phyloP scores from a whole-genome alignment of 2,113 vertebrate genomes.

The Trachemys scripta region DNA sequence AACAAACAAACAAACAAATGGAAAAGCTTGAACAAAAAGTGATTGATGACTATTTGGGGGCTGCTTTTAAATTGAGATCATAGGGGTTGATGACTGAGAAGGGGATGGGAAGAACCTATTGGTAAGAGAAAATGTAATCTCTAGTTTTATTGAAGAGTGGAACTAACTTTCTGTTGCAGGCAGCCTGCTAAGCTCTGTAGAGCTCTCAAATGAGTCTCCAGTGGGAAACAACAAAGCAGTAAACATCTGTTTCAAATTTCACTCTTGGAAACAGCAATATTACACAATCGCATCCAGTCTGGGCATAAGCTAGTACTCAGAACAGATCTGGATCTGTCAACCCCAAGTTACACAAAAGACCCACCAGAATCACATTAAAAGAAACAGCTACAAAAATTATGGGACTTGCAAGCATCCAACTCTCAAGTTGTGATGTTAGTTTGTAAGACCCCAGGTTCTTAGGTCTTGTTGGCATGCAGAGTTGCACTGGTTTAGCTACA shows the following conservation, averaged over 20 bases:
- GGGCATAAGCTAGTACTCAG: neutral
- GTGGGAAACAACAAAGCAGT: neutral
- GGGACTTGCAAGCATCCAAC: neutral
- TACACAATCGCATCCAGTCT: neutral
- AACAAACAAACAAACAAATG: neutral
- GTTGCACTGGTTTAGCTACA: neutral
- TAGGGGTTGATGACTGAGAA: neutral
- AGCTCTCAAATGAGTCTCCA: slow-evolving; percentile 1
- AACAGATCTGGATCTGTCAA: neutral
- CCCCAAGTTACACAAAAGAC: neutral
- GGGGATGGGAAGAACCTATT: neutral
- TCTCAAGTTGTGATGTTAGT: neutral
- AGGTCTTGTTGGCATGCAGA: neutral
- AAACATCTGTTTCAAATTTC: neutral
- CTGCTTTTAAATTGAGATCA: slow-evolving; percentile 13
- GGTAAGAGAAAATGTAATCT: neutral
- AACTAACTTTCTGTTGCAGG: neutral
- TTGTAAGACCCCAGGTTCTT: neutral
- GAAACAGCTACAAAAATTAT: neutral
- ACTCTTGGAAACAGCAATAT: neutral
- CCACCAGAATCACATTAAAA: neutral
- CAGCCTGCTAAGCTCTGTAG: neutral
- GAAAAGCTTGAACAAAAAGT: neutral
- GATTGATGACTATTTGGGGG: slow-evolving; percentile 20
- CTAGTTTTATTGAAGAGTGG: neutral